Conservation (phyloP, 2,888 invertebrate species). For the Stenodema calcarata region DNA sequence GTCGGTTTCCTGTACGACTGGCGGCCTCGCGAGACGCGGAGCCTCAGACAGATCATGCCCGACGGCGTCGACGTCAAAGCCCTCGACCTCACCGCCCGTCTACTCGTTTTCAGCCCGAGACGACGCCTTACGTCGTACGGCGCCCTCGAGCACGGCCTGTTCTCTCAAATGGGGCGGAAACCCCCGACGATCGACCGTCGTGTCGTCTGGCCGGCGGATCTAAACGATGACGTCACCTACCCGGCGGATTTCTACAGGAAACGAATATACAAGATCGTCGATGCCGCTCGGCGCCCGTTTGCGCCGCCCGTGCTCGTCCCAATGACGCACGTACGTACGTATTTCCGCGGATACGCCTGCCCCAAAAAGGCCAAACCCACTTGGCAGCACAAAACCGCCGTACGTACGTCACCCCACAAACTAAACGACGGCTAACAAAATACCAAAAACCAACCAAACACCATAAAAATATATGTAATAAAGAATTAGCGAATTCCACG, state of each 20-base stretch:
- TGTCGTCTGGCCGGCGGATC: slow-evolving; percentile 10
- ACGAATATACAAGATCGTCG: slow-evolving; percentile 38
- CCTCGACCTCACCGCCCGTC: slow-evolving; percentile 11
- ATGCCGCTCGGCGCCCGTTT: background rate
- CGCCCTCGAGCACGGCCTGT: slow-evolving; percentile 30
- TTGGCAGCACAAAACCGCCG: background rate
- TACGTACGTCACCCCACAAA: background rate
- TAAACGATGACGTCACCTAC: slow-evolving; percentile 35
- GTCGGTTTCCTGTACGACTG: slow-evolving; percentile 35
- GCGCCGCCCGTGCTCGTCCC: background rate
- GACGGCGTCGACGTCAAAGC: slow-evolving; percentile 32
- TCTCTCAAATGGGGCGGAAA: slow-evolving; percentile 5
- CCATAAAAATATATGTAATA: no score
- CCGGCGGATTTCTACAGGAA: slow-evolving; percentile 27
- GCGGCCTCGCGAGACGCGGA: slow-evolving; percentile 6
- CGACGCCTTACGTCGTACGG: slow-evolving; percentile 13
- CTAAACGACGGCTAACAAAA: background rate
- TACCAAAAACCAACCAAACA: background rate
- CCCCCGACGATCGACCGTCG: slow-evolving; percentile 27
- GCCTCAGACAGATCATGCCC: slow-evolving; percentile 1
- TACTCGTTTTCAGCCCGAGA: slow-evolving; percentile 27
- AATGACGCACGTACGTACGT: background rate
- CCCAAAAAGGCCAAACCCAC: background rate
- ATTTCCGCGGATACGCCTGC: background rate
- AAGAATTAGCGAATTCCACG: no score